These are phyloP conservation scores for Acrocephalus kingi DNA, from an alignment of 2,113 vertebrate species.

Conservation along the genomic window DNA sequence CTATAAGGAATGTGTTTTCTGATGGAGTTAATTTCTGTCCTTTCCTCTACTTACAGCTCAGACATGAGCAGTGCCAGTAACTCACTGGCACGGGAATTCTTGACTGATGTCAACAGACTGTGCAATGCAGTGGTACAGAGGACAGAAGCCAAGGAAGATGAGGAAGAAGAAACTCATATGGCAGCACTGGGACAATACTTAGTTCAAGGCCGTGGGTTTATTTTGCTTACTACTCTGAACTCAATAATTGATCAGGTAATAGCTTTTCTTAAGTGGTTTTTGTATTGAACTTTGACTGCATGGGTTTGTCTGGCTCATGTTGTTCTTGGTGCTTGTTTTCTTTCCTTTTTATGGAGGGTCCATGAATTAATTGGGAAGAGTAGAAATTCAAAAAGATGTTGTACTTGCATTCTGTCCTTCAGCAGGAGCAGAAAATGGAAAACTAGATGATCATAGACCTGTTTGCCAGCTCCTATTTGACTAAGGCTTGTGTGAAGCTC, in stretches of 20 bases:
- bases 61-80: slow-evolving; percentile 98
- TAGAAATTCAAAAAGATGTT: background rate
- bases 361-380: background rate
- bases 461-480: background rate
- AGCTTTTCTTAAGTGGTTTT: background rate
- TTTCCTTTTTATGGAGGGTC: background rate
- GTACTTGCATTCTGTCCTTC: background rate
- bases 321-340: background rate
- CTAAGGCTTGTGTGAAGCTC: background rate
- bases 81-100: slow-evolving; percentile 94
- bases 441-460: background rate
- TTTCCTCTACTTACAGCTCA: slow-evolving; percentile 76
- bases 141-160: slow-evolving; percentile 85
- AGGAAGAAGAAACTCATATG: slow-evolving; percentile 95
- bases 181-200: slow-evolving; percentile 92
- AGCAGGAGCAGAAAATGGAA: background rate
- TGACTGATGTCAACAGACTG: slow-evolving; percentile 93
- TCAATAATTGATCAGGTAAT: slow-evolving; percentile 91
- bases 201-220: slow-evolving; percentile 89
- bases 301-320: background rate
- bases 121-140: slow-evolving; percentile 93
- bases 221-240: slow-evolving; percentile 89
- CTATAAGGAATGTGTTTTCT: background rate
- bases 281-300: background rate
- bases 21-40: background rate